Evolutionary conservation across 1,140 invertebrate genomes (phyloP), one percentile per base, ranked within the genome.

Genomic region (Drosophila elegans): DNA sequence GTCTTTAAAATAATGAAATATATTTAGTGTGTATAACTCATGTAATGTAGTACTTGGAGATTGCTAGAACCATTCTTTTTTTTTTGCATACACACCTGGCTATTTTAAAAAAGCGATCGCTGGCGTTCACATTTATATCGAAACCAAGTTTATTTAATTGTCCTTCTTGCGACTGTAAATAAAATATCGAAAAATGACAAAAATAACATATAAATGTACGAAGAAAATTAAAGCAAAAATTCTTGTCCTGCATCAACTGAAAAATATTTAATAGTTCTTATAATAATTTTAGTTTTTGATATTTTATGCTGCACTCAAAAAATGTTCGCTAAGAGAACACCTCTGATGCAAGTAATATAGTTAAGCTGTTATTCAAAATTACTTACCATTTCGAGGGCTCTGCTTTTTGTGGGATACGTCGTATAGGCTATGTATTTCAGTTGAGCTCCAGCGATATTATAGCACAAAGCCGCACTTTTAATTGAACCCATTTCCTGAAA

Each of bases 381-480:
- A 2, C 29, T 25, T 48, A 72, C 78, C 55, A 42, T 10, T 13
- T 76, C 36, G 7, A 80, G 3, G 3, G 73, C 4, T 38, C 25
- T 46, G 2, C 32, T 39, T 3, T 64, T 59, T 0, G 29, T 1
- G 5, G 66, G 49, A 13, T 54, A 53, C 0, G 78, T 61, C 11
- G 63, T 66, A 13, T 80, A 80, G 34, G 45, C 29, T 5, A 76
- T 48, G 48, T 72, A 76, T 11, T 67, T 80, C 0, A 80, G 27
- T 13, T 62, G 34, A 2, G 46, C 7, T 12, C 12, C 36, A 5
- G 44, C 0, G 3, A 76, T 16, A n/a, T 80, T 60, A 13, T 62
- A 80, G 52, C 78, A 80, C 0, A 80, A 13, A 2, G 55, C 78
- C 0, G 51, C 29, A 3, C 6, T 62, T 45, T 76, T 81, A 0